Evolutionary conservation across 1,140 invertebrate genomes (phyloP).

Genomic region (Drosophila busckii): DNA sequence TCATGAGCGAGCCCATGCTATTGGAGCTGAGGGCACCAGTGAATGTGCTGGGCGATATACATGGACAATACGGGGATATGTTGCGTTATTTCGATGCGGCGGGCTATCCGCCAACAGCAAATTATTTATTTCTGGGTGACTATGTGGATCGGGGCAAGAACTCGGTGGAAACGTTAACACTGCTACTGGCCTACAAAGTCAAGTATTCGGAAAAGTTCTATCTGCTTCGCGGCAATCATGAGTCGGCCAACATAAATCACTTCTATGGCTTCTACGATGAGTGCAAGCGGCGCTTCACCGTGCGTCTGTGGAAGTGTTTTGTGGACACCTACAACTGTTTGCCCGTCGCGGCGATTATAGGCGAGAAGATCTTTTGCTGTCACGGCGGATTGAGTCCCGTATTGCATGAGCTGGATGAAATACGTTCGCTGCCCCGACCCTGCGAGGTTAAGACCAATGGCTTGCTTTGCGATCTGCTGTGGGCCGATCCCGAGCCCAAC

Average conservation of each 20-base stretch:
- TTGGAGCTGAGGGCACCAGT: slow-evolving; percentile 97
- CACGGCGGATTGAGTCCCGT: slow-evolving; percentile 94
- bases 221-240: slow-evolving; percentile 84
- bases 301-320: slow-evolving; percentile 99
- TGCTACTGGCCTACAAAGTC: slow-evolving; percentile 96
- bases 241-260: slow-evolving; percentile 85
- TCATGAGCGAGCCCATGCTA: slow-evolving; percentile 97
- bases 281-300: slow-evolving; percentile 96
- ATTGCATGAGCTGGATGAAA: slow-evolving; percentile 92
- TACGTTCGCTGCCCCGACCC: slow-evolving; percentile 91
- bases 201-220: slow-evolving; percentile 93
- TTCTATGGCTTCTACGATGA: slow-evolving; percentile 97
- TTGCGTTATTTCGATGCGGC: slow-evolving; percentile 98
- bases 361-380: slow-evolving; percentile 98
- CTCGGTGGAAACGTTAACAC: slow-evolving; percentile 92
- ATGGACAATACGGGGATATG: slow-evolving; percentile 98
- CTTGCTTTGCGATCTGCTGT: slow-evolving; percentile 95
- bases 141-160: slow-evolving; percentile 92
- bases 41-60: slow-evolving; percentile 99
- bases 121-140: slow-evolving; percentile 97
- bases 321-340: slow-evolving; percentile 81
- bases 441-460: slow-evolving; percentile 94
- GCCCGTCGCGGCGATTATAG: slow-evolving; percentile 95
- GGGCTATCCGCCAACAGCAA: slow-evolving; percentile 98
- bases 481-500: slow-evolving; percentile 97